Base-by-base conservation (phyloP, 2,113 vertebrate species). In the Bujurquina vittata region DNA sequence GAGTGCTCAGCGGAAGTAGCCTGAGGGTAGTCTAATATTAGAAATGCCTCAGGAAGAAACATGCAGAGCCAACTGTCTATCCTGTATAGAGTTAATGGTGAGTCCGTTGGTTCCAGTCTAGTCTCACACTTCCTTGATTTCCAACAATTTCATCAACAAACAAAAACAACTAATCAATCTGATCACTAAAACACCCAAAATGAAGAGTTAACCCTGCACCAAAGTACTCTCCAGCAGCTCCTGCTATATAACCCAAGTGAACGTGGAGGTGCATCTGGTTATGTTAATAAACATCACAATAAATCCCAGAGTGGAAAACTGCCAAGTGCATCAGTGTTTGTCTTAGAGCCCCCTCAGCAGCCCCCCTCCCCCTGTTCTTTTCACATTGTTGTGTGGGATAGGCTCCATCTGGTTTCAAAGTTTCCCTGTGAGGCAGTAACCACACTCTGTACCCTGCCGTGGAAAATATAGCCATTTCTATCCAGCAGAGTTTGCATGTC, bases 361-460 rank as follows among this genome's bases (percentile, higher is more conserved):
- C 81, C 18, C 81, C 69, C 73, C 31, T 37, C 54, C 57, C 15
- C 63, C 76, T 26, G 67, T 86, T 90, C 84, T 84, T 88, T 75
- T 85, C 79, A 80, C 69, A 75, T 73, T 86, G 85, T 84, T 86
- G 86, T 85, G 82, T 91, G 89, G 88, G 87, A 89, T 56, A 84
- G 85, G 40, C 85, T 91, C 91, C 91, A 92, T 93, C 91, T 93
- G 93, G 83, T 91, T 84, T 84, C 74, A 84, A 72, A 87, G 58
- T 92, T 88, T 90, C 87, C 90, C 88, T 83, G 81, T 79, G 88
- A 89, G 84, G 79, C 84, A 80, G 82, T 63, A 88, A 89, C 92
- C 83, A 3, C 91, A 94, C 86, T 83, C 88, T 84, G 82, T 83
- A 58, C 67, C 82, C 89, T 80, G 75, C 80, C 81, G 84, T 83